A percentile compares a stretch with the other conserved stretches of the same genome.
These are phyloP conservation scores for Cephus rjabovi DNA, from an alignment of 2,888 invertebrate species.

Conservation along the genomic window DNA sequence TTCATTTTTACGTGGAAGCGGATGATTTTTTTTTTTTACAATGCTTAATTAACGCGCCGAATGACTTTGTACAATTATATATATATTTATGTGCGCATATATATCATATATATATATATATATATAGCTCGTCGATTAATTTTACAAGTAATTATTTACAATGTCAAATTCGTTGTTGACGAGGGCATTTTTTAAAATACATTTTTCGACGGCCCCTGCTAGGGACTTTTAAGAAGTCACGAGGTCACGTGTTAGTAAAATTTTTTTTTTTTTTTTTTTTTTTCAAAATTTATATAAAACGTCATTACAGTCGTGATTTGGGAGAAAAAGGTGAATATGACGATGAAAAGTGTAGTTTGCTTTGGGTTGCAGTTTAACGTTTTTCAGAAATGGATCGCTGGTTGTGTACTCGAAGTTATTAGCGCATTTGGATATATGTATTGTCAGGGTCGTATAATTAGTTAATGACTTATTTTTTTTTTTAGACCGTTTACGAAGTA, in stretches of 20 bases:
- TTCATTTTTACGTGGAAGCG: neutral
- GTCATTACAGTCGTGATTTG: neutral
- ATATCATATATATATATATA: constrained; percentile 6
- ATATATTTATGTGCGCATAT: neutral
- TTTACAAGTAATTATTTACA: neutral
- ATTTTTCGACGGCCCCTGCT: neutral
- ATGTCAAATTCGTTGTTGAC: neutral
- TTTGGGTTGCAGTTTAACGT: neutral
- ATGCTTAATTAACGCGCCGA: neutral
- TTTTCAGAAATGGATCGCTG: neutral
- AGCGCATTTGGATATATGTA: neutral
- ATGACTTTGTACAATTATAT: neutral
- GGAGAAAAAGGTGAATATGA: neutral
- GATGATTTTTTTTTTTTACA: neutral
- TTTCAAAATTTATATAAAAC: neutral
- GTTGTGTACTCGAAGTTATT: neutral
- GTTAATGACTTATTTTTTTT: neutral
- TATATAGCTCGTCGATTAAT: constrained; percentile 2
- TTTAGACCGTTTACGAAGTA: neutral
- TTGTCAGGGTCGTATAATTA: too few relatives aligned
- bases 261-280: neutral
- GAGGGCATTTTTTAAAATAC: neutral
- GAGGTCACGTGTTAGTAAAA: neutral
- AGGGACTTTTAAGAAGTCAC: neutral
- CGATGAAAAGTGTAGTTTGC: neutral